Conservation (phyloP, 1,140 invertebrate species). For the Phymorhynchus buccinoides region DNA sequence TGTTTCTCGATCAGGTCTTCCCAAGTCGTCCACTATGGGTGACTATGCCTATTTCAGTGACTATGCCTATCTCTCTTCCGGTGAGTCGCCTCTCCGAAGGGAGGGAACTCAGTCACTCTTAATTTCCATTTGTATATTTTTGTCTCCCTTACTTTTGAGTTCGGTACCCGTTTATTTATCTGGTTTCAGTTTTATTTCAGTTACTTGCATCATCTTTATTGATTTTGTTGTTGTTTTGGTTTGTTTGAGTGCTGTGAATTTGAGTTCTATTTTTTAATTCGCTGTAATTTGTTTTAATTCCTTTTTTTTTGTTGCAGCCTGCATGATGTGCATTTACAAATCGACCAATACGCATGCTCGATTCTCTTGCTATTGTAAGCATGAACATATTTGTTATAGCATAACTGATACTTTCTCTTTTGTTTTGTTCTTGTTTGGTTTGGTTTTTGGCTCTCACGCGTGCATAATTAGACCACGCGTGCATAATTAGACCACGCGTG, state of each 20-base stretch:
- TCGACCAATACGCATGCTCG: neutral
- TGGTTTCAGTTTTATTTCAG: neutral
- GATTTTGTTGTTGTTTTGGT: neutral
- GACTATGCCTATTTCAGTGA: constrained; percentile 59
- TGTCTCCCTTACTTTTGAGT: neutral
- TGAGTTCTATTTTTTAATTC: too few species aligned
- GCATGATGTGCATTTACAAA: constrained; percentile 24
- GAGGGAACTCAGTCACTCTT: neutral
- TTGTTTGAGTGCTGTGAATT: too few species aligned
- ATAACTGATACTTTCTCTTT: too few species aligned
- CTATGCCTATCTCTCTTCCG: constrained; percentile 55
- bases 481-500: too few species aligned
- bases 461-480: neutral
- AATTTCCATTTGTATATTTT: neutral
- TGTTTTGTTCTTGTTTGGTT: neutral
- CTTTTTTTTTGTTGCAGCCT: constrained; percentile 18
- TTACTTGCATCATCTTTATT: neutral
- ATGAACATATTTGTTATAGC: too few species aligned
- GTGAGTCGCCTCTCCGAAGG: constrained; percentile 45
- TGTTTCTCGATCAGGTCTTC: constrained; percentile 49
- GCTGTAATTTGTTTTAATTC: too few species aligned
- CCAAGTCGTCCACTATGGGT: constrained; percentile 55
- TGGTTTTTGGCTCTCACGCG: neutral
- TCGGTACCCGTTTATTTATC: neutral
- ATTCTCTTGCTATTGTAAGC: constrained; percentile 20